phyloP scores from a whole-genome alignment of 2,797 vertebrate species.

The Oryzias dopingdopingensis region DNA sequence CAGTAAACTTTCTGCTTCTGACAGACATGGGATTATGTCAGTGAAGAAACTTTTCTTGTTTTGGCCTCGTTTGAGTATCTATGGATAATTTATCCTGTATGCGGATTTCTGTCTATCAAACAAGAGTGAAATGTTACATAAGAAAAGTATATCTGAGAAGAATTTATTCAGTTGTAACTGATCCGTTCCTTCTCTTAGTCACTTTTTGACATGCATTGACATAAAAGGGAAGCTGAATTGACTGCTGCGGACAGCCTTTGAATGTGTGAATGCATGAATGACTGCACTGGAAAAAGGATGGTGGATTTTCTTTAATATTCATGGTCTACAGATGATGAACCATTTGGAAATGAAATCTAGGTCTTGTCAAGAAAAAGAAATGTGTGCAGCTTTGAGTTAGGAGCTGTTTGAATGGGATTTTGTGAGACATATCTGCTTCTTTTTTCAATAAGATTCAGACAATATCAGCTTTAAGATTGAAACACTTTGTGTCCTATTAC shows the following conservation, averaged over 20 bases:
- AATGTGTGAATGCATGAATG: slow-evolving; percentile 55
- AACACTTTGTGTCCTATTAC: too few species aligned
- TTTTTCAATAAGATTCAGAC: too few species aligned
- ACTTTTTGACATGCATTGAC: slow-evolving; percentile 60
- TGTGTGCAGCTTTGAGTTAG: slow-evolving; percentile 1
- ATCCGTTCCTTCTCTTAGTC: slow-evolving; percentile 60
- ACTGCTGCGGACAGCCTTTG: slow-evolving; percentile 57
- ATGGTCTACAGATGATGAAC: slow-evolving; percentile 41
- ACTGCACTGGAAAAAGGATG: slow-evolving; percentile 48
- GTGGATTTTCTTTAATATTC: slow-evolving; percentile 50
- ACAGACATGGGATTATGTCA: slow-evolving; percentile 71
- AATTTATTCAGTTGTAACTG: slow-evolving; percentile 67
- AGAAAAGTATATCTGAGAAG: slow-evolving; percentile 69
- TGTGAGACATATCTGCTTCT: slow-evolving; percentile 15
- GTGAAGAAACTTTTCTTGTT: slow-evolving; percentile 53
- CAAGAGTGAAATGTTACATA: slow-evolving; percentile 72
- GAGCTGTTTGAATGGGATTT: slow-evolving; percentile 15
- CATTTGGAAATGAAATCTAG: slow-evolving; percentile 45
- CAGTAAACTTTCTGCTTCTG: slow-evolving; percentile 47
- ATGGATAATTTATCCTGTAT: slow-evolving; percentile 66
- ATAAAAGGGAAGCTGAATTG: slow-evolving; percentile 59
- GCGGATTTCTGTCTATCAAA: slow-evolving; percentile 73
- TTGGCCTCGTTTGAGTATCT: slow-evolving; percentile 51
- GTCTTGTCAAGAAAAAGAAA: slow-evolving; percentile 11
- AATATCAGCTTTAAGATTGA: too few species aligned